These are phyloP conservation scores for Tragelaphus imberbis DNA, from an alignment of 2,113 vertebrate species.

Conservation along the genomic window DNA sequence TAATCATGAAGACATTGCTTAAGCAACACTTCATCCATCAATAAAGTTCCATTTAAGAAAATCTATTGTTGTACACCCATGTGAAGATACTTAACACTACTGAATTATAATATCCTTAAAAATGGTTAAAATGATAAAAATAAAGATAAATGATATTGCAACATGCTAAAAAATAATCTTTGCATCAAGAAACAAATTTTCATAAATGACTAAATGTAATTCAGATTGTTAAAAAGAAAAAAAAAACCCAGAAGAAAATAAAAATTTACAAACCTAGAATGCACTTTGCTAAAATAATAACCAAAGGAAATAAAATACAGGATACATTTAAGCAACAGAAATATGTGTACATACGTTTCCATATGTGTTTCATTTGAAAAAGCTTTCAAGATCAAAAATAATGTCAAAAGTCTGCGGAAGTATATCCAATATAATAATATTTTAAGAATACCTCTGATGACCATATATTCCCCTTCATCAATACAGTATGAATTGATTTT, in stretches of 20 bases:
- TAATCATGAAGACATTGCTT: slow-evolving; percentile 3
- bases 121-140: neutral
- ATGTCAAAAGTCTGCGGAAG: neutral
- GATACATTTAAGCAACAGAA: neutral
- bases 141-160: neutral
- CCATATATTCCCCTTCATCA: neutral
- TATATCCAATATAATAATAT: neutral
- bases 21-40: neutral
- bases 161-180: neutral
- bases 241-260: neutral
- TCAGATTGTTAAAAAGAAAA: neutral
- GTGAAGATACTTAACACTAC: neutral
- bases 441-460: neutral
- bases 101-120: neutral
- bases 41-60: neutral
- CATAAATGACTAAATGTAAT: neutral
- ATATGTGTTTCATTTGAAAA: neutral
- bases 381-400: neutral
- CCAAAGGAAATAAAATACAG: neutral
- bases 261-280: neutral
- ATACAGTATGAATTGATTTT: neutral
- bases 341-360: neutral
- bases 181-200: neutral
- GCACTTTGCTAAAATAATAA: neutral
- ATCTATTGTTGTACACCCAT: neutral